Evolutionary conservation across 2,888 invertebrate species (phyloP).

Genomic region (Dolichomitus sp.): DNA sequence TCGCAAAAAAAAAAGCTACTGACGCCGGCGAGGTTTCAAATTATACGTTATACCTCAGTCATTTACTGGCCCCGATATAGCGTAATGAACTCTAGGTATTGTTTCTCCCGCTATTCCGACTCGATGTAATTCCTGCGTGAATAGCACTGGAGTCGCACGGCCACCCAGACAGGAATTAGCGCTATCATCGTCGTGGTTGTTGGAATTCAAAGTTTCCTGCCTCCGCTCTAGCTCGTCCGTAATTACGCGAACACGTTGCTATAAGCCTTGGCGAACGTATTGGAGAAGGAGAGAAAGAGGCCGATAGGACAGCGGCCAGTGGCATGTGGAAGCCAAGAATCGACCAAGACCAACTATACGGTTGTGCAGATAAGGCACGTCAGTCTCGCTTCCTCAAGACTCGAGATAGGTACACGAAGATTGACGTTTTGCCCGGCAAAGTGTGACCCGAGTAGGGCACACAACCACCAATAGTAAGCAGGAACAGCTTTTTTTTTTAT

Average conservation of each 20-base stretch:
- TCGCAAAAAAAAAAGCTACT: neutral
- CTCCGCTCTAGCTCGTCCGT: conserved; percentile 36
- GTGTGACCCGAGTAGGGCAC: conserved; percentile 5
- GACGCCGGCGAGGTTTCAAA: neutral
- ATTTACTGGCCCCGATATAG: neutral
- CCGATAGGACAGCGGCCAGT: conserved; percentile 56
- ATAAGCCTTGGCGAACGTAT: conserved; percentile 44
- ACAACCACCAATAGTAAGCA: conserved; percentile 4
- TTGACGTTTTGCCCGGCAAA: conserved; percentile 10
- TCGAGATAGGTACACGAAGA: conserved; percentile 40
- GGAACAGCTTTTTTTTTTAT: too few species aligned
- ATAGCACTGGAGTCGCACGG: conserved; percentile 30
- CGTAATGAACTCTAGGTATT: neutral
- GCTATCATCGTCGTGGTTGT: conserved; percentile 29
- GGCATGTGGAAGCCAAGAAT: conserved; percentile 51
- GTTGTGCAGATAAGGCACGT: conserved; percentile 59
- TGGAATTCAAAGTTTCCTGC: conserved; percentile 61
- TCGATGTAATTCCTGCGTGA: conserved; percentile 18
- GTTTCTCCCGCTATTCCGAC: neutral
- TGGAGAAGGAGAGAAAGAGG: conserved; percentile 61
- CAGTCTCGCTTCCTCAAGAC: conserved; percentile 56
- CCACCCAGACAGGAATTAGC: conserved; percentile 13
- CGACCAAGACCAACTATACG: conserved; percentile 31
- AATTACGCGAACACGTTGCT: conserved; percentile 57
- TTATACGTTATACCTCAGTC: neutral